phyloP scores from a whole-genome alignment of 1,140 invertebrate species.

The Calephelis virginiensis region DNA sequence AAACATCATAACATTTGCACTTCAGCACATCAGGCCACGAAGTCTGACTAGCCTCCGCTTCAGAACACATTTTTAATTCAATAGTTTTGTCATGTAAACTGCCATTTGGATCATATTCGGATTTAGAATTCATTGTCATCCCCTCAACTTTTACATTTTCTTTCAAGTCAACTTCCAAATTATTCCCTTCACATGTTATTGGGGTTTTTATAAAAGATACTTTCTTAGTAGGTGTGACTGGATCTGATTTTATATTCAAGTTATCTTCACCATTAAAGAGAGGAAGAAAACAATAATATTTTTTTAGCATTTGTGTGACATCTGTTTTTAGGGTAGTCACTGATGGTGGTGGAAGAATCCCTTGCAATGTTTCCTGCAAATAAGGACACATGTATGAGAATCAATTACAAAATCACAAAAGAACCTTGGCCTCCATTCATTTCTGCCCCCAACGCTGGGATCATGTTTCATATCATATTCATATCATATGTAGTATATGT shows the following conservation, averaged over 20 bases:
- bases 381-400: not conserved
- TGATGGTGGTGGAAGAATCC: slow-evolving; percentile 83
- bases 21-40: slow-evolving; percentile 78
- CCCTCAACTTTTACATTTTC: slow-evolving; percentile 8
- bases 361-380: slow-evolving; percentile 73
- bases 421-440: too few species aligned
- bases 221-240: slow-evolving; percentile 61
- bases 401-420: too few species aligned
- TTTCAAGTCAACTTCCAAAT: slow-evolving; percentile 8
- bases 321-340: slow-evolving; percentile 81
- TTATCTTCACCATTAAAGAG: slow-evolving; percentile 48
- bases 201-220: slow-evolving; percentile 64
- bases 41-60: slow-evolving; percentile 49
- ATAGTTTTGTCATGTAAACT: slow-evolving; percentile 67
- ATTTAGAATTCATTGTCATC: slow-evolving; percentile 29
- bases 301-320: slow-evolving; percentile 81
- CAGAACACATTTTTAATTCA: slow-evolving; percentile 53
- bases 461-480: too few species aligned
- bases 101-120: slow-evolving; percentile 40
- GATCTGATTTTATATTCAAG: slow-evolving; percentile 44
- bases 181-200: slow-evolving; percentile 19
- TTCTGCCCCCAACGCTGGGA: too few species aligned
- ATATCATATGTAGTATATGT: too few species aligned
- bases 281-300: slow-evolving; percentile 64
- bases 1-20: slow-evolving; percentile 82